Evolutionary conservation across 2,113 vertebrate species (phyloP).

Genomic region (Lepidothrix coronata): DNA sequence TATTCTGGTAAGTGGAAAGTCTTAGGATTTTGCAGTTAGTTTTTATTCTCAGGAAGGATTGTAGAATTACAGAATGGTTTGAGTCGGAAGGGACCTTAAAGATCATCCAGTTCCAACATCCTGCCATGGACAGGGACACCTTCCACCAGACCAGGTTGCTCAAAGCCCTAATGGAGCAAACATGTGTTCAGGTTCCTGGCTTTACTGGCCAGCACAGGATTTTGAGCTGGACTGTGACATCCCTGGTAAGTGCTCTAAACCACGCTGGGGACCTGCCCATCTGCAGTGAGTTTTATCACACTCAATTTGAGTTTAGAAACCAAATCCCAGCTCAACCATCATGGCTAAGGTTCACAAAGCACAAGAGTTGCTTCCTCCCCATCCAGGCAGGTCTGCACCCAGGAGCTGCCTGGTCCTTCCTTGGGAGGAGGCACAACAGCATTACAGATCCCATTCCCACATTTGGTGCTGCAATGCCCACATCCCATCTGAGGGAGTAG

Average conservation of each 20-base stretch:
- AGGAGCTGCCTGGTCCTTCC: not conserved
- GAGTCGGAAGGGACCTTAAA: not conserved
- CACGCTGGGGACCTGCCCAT: not conserved
- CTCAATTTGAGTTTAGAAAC: not conserved
- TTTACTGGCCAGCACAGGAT: not conserved
- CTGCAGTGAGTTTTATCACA: not conserved
- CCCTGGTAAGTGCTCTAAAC: not conserved
- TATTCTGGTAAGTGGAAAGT: conserved; percentile 6
- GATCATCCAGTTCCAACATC: not conserved
- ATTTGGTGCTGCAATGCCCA: too few relatives aligned
- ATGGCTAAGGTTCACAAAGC: not conserved
- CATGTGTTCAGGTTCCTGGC: accelerated
- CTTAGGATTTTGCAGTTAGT: not conserved
- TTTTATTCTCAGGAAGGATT: not conserved
- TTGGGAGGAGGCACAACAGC: not conserved
- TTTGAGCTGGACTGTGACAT: not conserved
- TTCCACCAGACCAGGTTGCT: not conserved
- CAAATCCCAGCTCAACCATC: not conserved
- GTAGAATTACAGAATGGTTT: not conserved
- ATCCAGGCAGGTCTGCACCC: not conserved
- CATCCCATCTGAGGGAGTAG: not conserved
- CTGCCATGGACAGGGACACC: not conserved
- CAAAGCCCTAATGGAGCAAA: not conserved
- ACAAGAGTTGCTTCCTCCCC: not conserved
- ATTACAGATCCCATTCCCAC: accelerated